phyloP scores from a whole-genome alignment of 2,888 invertebrate genomes.

The Zhuqinia jingwanae region DNA sequence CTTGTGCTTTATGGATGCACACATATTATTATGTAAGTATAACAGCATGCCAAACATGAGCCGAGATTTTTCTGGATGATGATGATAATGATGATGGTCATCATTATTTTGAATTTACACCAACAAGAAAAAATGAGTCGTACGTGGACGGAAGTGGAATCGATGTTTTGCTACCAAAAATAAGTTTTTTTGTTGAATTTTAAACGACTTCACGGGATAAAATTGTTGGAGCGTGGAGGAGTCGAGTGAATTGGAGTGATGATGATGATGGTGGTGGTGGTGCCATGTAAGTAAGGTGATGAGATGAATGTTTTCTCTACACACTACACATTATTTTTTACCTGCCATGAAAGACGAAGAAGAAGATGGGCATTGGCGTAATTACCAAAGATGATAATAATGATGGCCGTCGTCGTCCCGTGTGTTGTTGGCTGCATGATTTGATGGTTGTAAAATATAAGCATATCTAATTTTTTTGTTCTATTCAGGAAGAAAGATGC shows the following conservation, averaged over 20 bases:
- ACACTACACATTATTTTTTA: too few species aligned
- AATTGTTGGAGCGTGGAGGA: slow-evolving; percentile 77
- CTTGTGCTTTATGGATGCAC: slow-evolving; percentile 16
- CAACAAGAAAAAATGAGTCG: slow-evolving; percentile 8
- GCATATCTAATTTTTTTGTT: too few species aligned
- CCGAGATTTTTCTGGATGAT: slow-evolving; percentile 10
- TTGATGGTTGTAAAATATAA: background rate
- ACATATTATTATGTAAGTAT: too few species aligned
- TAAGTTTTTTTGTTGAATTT: slow-evolving; percentile 17
- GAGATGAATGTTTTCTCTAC: slow-evolving; percentile 37
- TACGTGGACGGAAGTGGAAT: slow-evolving; percentile 77
- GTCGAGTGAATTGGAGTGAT: background rate
- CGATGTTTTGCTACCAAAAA: slow-evolving; percentile 76
- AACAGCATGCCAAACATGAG: background rate
- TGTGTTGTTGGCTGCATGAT: background rate
- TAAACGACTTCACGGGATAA: slow-evolving; percentile 73
- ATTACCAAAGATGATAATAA: slow-evolving; percentile 20
- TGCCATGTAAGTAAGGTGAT: slow-evolving; percentile 28
- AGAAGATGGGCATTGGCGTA: background rate
- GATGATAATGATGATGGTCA: background rate
- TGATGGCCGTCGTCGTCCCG: slow-evolving; percentile 22
- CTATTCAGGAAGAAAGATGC: background rate
- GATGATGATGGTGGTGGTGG: slow-evolving; percentile 4
- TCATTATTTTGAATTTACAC: slow-evolving; percentile 14
- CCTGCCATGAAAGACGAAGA: background rate